Percentiles rank a stretch among this genome's conserved stretches.
phyloP scores from a whole-genome alignment of 2,113 vertebrate species.

The Calidris pygmaea region DNA sequence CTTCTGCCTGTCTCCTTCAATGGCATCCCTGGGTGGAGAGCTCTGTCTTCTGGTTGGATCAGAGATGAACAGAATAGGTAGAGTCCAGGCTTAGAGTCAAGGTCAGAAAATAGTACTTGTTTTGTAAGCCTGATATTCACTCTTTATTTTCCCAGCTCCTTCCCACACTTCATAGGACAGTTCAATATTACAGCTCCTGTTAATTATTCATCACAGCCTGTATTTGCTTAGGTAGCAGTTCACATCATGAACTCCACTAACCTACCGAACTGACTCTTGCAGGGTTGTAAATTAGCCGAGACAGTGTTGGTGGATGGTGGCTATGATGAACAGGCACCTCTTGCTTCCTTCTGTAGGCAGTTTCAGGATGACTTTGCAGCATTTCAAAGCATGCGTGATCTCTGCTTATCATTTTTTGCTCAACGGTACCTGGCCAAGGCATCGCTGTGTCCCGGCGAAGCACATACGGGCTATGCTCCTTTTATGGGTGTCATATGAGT shows the following conservation, averaged over 20 bases:
- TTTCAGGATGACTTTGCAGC: neutral
- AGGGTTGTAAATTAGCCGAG: neutral
- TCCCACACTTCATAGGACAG: neutral
- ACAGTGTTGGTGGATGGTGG: neutral
- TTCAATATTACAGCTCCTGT: neutral
- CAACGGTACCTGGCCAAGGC: fast-evolving
- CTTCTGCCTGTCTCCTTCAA: neutral
- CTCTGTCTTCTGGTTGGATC: neutral
- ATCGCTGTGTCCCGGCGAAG: fast-evolving
- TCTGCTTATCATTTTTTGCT: neutral
- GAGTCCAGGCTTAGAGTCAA: neutral
- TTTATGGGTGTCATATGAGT: neutral
- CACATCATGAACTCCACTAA: neutral
- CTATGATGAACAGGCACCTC: neutral
- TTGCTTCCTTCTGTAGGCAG: neutral
- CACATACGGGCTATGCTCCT: neutral
- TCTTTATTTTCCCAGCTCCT: neutral
- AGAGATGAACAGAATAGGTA: neutral
- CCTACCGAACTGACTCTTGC: neutral
- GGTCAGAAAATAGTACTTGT: neutral
- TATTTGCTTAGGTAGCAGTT: conserved; percentile 13
- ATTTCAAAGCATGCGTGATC: fast-evolving
- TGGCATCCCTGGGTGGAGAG: neutral
- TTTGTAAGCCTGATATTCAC: neutral
- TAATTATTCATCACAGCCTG: conserved; percentile 44